Evolutionary conservation across 2,797 vertebrate species (phyloP).

Genomic region (Phyllotis vaccarum): DNA sequence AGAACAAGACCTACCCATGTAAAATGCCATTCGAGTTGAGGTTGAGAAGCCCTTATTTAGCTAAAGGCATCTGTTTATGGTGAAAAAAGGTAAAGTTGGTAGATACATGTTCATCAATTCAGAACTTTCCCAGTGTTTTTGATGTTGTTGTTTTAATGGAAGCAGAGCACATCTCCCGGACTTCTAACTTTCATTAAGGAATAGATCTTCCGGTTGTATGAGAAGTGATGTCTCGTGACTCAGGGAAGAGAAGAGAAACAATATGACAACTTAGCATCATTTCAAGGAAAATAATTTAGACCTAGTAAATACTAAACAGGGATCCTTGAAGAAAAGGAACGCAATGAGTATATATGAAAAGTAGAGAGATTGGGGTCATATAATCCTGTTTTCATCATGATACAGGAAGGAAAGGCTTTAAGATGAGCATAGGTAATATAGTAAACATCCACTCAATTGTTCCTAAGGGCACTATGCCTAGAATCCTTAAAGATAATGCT

Average conservation of each 20-base stretch:
- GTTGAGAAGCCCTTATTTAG: not conserved
- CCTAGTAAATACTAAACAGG: not conserved
- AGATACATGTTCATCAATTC: not conserved
- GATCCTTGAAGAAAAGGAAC: not conserved
- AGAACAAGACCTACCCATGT: not conserved
- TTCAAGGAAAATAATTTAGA: not conserved
- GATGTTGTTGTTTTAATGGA: not conserved
- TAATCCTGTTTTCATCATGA: not conserved
- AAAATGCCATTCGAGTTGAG: not conserved
- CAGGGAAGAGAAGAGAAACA: not conserved
- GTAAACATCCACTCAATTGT: not conserved
- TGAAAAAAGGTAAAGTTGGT: not conserved
- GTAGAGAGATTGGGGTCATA: not conserved
- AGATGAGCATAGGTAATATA: not conserved
- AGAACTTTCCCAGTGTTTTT: not conserved
- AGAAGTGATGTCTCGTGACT: not conserved
- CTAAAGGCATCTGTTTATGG: not conserved
- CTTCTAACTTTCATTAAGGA: not conserved
- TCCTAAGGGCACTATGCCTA: rapidly evolving
- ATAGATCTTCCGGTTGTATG: not conserved
- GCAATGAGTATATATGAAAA: not conserved
- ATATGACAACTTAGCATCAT: not conserved
- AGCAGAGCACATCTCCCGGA: not conserved
- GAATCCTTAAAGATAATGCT: not conserved
- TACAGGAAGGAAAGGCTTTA: not conserved